phyloP scores from a whole-genome alignment of 2,888 invertebrate species.

The Caenorhabditis afra region DNA sequence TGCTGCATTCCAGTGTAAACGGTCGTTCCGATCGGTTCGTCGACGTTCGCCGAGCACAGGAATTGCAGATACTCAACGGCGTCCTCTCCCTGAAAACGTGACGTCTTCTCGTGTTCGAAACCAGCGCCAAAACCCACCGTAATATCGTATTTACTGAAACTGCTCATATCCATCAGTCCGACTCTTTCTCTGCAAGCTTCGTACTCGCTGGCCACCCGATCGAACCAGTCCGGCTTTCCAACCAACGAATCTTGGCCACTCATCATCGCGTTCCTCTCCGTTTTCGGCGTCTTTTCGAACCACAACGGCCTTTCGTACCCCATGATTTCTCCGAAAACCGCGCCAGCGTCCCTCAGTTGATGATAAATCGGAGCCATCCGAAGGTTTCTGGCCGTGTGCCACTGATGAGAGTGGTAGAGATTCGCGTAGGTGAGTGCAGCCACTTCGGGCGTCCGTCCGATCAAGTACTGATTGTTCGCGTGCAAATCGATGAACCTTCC shows the following conservation, averaged over 20 bases:
- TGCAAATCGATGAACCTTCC: constrained; percentile 93
- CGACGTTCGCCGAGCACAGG: constrained; percentile 95
- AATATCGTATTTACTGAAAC: constrained; percentile 95
- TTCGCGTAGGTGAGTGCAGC: constrained; percentile 83
- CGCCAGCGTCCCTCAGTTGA: constrained; percentile 91
- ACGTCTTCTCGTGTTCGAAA: no score
- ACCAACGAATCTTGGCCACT: constrained; percentile 90
- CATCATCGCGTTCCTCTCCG: constrained; percentile 64
- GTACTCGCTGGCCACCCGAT: constrained; percentile 89
- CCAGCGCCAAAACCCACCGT: no score
- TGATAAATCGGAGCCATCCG: constrained; percentile 96
- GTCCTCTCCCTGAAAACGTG: constrained; percentile 83
- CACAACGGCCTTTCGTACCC: constrained; percentile 96
- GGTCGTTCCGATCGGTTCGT: constrained; percentile 92
- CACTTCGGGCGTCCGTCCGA: constrained; percentile 92
- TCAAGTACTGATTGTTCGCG: constrained; percentile 93
- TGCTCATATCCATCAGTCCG: constrained; percentile 95
- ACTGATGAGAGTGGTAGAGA: constrained; percentile 89
- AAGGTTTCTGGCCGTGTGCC: constrained; percentile 86
- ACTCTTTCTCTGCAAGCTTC: constrained; percentile 93
- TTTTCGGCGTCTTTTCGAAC: constrained; percentile 85
- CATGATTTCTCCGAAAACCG: constrained; percentile 96
- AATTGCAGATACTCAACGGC: constrained; percentile 92
- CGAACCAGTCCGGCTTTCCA: constrained; percentile 90
- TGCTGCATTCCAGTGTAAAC: constrained; percentile 99